Percentiles rank a stretch among this genome's conserved stretches.
Evolutionary conservation across 2,113 vertebrate species (phyloP).

Genomic region (Sebastes fasciatus): DNA sequence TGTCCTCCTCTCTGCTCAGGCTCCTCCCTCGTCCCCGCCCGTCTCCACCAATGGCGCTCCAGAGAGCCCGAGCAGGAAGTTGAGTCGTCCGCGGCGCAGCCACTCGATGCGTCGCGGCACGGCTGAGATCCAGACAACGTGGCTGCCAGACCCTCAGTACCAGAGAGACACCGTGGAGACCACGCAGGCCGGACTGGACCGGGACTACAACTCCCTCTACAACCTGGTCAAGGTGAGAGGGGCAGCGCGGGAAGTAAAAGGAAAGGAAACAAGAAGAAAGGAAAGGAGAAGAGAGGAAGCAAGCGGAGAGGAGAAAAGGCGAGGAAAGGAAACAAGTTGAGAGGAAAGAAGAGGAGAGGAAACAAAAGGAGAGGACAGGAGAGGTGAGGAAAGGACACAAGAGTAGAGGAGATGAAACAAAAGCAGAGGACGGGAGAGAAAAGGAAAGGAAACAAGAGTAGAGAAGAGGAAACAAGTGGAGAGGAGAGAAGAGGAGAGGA

Average conservation of each 20-base stretch:
- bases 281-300: too few species aligned
- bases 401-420: too few species aligned
- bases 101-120: conserved; percentile 72
- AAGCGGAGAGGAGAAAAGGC: too few species aligned
- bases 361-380: too few species aligned
- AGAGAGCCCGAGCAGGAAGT: conserved; percentile 64
- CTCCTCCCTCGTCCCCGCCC: conserved; percentile 8
- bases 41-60: conserved; percentile 38
- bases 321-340: too few species aligned
- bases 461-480: too few species aligned
- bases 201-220: conserved; percentile 82
- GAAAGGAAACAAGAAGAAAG: too few species aligned
- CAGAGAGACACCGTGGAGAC: conserved; percentile 84
- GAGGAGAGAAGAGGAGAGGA: too few species aligned
- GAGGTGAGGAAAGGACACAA: too few species aligned
- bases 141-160: conserved; percentile 83
- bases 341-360: too few species aligned
- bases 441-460: too few species aligned
- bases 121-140: conserved; percentile 71
- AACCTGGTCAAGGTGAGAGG: conserved; percentile 85
- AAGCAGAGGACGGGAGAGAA: too few species aligned
- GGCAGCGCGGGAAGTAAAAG: conserved; percentile 2
- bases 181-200: conserved; percentile 83
- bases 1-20: conserved; percentile 15
- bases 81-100: conserved; percentile 65